Evolutionary conservation across 1,140 invertebrate species (phyloP).

Genomic region (Dreissena rostriformis): DNA sequence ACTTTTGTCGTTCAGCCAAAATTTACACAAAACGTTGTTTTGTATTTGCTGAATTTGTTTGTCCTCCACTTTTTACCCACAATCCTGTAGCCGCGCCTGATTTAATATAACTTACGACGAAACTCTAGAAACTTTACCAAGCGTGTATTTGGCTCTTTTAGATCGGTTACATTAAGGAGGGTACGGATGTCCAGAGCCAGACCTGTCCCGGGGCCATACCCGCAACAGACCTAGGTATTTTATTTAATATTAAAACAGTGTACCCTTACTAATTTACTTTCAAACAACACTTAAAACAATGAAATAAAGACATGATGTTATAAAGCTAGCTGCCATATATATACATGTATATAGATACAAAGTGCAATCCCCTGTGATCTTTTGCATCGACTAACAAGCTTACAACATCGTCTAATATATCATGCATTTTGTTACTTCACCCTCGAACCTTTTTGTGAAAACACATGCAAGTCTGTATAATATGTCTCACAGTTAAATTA

Average conservation of each 20-base stretch:
- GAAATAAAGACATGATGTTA: background rate
- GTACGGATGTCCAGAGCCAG: constrained; percentile 9
- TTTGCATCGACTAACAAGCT: background rate
- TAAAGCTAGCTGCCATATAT: background rate
- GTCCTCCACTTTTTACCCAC: too few relatives aligned
- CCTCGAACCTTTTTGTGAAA: background rate
- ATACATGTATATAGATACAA: background rate
- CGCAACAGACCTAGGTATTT: constrained; percentile 21
- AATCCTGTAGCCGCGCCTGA: too few relatives aligned
- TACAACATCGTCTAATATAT: background rate
- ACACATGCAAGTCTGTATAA: too few relatives aligned
- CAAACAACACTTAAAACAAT: background rate
- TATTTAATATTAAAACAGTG: background rate
- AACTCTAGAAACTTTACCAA: too few relatives aligned
- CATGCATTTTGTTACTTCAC: background rate
- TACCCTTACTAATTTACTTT: background rate
- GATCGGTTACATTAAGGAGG: constrained; percentile 22
- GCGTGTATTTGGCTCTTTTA: background rate
- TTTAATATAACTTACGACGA: too few relatives aligned
- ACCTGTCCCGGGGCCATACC: constrained; percentile 23
- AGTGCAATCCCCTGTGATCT: background rate
- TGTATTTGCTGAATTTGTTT: too few relatives aligned
- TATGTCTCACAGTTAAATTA: background rate
- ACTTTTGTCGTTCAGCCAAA: too few relatives aligned
- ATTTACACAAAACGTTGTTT: too few relatives aligned